Evolutionary conservation across 2,113 vertebrate genomes (phyloP).

Genomic region (Arenaria interpres): DNA sequence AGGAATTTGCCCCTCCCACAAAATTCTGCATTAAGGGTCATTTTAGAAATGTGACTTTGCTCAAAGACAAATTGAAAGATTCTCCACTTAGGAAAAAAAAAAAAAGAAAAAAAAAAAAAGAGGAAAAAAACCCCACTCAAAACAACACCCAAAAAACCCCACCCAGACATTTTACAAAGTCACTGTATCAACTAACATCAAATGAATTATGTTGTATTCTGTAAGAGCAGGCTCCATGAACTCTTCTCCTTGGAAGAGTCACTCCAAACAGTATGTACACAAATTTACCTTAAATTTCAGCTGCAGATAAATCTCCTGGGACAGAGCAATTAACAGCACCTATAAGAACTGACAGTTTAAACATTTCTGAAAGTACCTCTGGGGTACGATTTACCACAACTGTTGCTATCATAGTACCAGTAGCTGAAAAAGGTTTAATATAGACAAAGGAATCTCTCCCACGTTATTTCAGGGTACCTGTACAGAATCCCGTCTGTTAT

Average conservation of each 20-base stretch:
- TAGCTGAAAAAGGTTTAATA: neutral
- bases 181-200: neutral
- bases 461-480: neutral
- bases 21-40: neutral
- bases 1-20: neutral
- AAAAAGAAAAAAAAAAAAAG: no score
- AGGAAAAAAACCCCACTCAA: neutral
- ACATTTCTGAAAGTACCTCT: neutral
- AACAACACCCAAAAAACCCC: rapidly evolving
- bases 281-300: neutral
- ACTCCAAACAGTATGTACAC: neutral
- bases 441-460: neutral
- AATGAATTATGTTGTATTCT: neutral
- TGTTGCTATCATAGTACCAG: neutral
- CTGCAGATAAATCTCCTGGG: neutral
- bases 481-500: neutral
- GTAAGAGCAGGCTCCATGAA: neutral
- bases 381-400: neutral
- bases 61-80: neutral
- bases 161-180: neutral
- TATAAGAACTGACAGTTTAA: neutral
- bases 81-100: neutral
- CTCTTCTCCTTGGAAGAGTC: neutral
- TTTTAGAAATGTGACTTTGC: neutral
- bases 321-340: neutral